These are phyloP conservation scores for Hestina assimilis DNA, from an alignment of 1,140 invertebrate genomes.

Conservation along the genomic window DNA sequence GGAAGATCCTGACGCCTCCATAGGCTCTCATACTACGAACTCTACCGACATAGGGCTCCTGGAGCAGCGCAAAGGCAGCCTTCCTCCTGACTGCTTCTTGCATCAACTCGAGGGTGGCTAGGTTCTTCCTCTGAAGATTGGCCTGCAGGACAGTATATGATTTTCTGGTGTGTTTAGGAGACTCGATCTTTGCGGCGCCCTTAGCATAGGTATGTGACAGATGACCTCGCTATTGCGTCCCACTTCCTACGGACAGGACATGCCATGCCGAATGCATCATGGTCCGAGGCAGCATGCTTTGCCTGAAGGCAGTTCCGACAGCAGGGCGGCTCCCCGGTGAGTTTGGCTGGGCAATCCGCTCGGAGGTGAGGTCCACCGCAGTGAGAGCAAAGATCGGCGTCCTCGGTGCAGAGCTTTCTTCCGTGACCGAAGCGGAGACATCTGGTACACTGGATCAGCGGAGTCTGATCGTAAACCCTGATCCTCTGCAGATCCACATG, in stretches of 20 bases:
- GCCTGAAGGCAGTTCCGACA: not conserved
- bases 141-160: conserved; percentile 12
- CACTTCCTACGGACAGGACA: not conserved
- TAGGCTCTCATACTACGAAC: not conserved
- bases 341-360: not conserved
- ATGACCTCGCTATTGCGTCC: not conserved
- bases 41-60: not conserved
- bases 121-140: not conserved
- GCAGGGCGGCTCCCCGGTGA: not conserved
- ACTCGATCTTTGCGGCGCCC: not conserved
- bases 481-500: conserved; percentile 2
- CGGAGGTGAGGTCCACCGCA: not conserved
- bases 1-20: not conserved
- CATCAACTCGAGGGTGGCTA: not conserved
- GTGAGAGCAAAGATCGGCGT: not conserved
- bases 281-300: not conserved
- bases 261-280: not conserved
- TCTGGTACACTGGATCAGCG: conserved; percentile 4
- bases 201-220: not conserved
- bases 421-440: not conserved
- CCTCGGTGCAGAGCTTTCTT: no score
- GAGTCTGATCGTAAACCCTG: not conserved
- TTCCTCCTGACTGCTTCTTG: not conserved
- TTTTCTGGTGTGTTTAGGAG: no score
- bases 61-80: not conserved